Base-by-base conservation (phyloP, 2,797 vertebrate genomes). In the Cryptoprocta ferox region DNA sequence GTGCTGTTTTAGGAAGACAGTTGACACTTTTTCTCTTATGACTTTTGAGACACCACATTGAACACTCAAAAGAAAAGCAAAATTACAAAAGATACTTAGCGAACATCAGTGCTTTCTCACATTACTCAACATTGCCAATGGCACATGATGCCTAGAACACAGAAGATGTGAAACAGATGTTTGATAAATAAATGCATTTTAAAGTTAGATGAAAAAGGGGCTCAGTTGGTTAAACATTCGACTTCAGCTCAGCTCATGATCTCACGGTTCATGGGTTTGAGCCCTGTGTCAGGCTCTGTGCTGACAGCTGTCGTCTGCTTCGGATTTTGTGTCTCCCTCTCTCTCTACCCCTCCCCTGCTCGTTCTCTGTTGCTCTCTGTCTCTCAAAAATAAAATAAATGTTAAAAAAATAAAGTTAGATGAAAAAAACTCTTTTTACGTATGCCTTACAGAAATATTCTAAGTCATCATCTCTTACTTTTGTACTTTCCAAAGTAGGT, bases 401-500 rank as follows among this genome's bases (percentile, higher is more conserved):
- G n/a, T n/a, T n/a, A n/a, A n/a, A n/a, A n/a, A n/a, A n/a, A n/a
- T 53, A 45, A 42, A 89, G 87, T n/a, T 66, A 80, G 11, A 65
- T 59, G 16, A 28, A 80, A 76, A 93, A 93, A 30, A 91, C 32
- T 37, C 24, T 45, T 92, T 18, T 82, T 61, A 75, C 16, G 45
- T 80, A 66, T 19, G n/a, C 5, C 59, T 81, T 93, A 50, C 68
- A 63, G 28, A 82, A 71, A 71, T 79, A 81, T 35, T 75, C 18
- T 90, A 75, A 91, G n/a, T 86, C 35, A 56, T 83, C 12, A 68
- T 66, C 76, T 16, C 66, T 88, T 66, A 42, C 32, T 92, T 91
- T 89, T 80, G 93, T 48, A 63, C 37, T 92, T 92, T 86, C 65
- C 26, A 95, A 89, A 76, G 30, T 35, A 68, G 28, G 39, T 95